Evolutionary conservation across 2,888 invertebrate species (phyloP).

Genomic region (Xestia c-nigrum): DNA sequence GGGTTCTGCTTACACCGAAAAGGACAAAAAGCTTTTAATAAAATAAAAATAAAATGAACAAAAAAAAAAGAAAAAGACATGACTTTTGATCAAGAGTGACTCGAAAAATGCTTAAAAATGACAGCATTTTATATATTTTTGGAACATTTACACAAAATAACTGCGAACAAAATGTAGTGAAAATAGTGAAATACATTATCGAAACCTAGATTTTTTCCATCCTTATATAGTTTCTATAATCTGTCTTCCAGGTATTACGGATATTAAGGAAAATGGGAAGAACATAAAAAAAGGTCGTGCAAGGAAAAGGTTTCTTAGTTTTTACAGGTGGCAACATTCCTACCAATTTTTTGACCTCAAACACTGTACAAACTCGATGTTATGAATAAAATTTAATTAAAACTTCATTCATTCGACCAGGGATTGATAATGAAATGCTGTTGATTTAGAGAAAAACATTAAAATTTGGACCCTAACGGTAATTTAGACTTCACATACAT

Average conservation of each 20-base stretch:
- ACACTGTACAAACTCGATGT: slow-evolving; percentile 90
- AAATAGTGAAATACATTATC: slow-evolving; percentile 6
- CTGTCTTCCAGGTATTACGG: slow-evolving; percentile 19
- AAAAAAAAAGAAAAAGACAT: neutral
- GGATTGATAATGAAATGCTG: slow-evolving; percentile 83
- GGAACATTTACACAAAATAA: neutral
- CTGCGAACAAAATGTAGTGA: neutral
- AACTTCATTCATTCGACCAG: slow-evolving; percentile 73
- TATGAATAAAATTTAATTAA: slow-evolving; percentile 66
- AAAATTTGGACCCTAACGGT: slow-evolving; percentile 35
- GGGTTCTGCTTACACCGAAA: slow-evolving; percentile 34
- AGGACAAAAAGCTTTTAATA: slow-evolving; percentile 19
- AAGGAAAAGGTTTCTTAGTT: slow-evolving; percentile 68
- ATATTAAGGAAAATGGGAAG: slow-evolving; percentile 61
- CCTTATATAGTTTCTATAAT: slow-evolving; percentile 5
- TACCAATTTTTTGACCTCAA: slow-evolving; percentile 72
- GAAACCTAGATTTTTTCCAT: slow-evolving; percentile 1
- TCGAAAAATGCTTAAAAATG: neutral
- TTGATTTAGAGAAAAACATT: slow-evolving; percentile 70
- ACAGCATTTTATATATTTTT: neutral
- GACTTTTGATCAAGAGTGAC: neutral
- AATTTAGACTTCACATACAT: slow-evolving; percentile 61
- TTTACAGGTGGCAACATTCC: slow-evolving; percentile 85
- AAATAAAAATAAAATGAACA: neutral
- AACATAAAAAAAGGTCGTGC: slow-evolving; percentile 78